A percentile compares a stretch with the other conserved stretches of the same genome.
Conservation (phyloP, 2,113 vertebrate species). For the Cnemophilus loriae region DNA sequence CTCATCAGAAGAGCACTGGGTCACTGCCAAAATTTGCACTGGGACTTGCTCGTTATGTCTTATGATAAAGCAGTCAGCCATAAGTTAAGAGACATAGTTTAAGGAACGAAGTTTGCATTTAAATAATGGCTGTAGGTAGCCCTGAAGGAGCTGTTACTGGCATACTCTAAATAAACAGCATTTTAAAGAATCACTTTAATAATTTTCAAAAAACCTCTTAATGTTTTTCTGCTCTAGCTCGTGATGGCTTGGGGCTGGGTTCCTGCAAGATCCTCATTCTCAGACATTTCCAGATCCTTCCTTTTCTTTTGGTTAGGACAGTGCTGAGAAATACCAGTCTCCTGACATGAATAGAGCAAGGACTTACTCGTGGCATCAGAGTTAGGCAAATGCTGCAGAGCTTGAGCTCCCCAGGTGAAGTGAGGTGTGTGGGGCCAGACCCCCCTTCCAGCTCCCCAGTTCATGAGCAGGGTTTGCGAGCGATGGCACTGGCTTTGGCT, state of each 20-base stretch:
- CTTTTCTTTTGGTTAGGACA: not conserved
- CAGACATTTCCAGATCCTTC: not conserved
- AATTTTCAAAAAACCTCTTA: not conserved
- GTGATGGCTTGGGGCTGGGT: not conserved
- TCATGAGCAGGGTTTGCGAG: not conserved
- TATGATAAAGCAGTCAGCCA: not conserved
- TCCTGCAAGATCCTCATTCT: not conserved
- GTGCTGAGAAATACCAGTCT: not conserved
- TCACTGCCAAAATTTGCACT: not conserved
- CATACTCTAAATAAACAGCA: not conserved
- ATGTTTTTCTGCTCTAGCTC: not conserved
- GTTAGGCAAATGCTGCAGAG: accelerated
- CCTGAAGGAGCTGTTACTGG: not conserved
- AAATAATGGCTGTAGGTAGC: not conserved
- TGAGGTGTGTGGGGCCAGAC: accelerated
- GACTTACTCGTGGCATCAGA: accelerated
- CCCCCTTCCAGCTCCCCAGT: accelerated
- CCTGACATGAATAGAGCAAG: not conserved
- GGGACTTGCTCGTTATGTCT: not conserved
- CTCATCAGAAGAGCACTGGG: not conserved
- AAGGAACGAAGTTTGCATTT: not conserved
- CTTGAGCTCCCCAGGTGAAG: not conserved
- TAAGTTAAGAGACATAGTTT: not conserved
- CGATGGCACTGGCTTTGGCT: not conserved
- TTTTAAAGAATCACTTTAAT: not conserved